These are phyloP conservation scores for Otus sunia DNA, from an alignment of 2,113 vertebrate genomes.

Conservation along the genomic window DNA sequence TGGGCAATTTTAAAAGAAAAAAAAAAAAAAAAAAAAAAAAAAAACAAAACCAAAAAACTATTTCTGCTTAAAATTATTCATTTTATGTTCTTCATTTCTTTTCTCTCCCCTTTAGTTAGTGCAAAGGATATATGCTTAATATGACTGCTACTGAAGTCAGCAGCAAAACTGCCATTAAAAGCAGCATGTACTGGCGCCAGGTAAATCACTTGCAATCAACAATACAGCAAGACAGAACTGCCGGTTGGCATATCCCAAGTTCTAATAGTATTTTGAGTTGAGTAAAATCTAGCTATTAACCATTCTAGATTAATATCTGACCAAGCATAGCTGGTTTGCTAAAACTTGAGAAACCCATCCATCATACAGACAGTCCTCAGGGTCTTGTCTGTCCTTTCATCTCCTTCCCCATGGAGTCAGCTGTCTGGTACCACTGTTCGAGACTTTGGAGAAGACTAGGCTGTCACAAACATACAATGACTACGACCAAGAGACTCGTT, in stretches of 20 bases:
- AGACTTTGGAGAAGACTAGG: neutral
- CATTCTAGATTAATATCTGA: neutral
- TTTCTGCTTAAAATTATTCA: neutral
- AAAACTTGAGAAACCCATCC: neutral
- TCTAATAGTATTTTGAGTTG: neutral
- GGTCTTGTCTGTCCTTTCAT: neutral
- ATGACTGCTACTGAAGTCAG: neutral
- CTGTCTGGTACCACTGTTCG: neutral
- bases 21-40: neutral
- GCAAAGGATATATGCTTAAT: neutral
- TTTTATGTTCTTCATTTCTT: neutral
- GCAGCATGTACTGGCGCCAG: neutral
- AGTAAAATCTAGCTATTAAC: neutral
- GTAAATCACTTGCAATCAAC: neutral
- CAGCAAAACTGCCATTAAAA: neutral
- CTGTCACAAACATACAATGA: neutral
- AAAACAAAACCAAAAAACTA: neutral
- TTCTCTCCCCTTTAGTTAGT: neutral
- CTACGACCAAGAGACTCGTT: neutral
- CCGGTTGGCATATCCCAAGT: neutral
- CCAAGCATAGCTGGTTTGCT: neutral
- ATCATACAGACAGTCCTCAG: accelerated
- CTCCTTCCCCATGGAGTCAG: neutral
- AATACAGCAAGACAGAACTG: neutral
- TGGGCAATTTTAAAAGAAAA: neutral